Evolutionary conservation across 2,113 vertebrate genomes (phyloP).

Genomic region (Myiozetetes cayanensis): DNA sequence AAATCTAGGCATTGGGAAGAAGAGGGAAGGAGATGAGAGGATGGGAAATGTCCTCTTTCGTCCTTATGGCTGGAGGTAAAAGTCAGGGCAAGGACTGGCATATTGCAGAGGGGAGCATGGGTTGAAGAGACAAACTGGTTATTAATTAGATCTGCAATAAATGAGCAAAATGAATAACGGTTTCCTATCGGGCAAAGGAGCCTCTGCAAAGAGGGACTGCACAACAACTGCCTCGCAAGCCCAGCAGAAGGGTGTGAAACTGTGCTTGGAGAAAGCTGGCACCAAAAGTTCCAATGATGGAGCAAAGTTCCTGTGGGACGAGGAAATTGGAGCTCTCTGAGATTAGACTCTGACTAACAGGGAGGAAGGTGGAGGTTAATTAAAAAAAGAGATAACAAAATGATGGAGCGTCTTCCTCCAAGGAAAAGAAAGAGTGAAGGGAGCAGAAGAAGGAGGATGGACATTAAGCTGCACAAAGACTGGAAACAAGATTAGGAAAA

Average conservation of each 20-base stretch:
- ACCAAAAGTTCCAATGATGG: neutral
- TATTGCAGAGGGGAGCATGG: neutral
- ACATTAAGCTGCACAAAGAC: neutral
- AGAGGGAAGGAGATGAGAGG: neutral
- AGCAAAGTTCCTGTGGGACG: neutral
- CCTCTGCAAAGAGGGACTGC: neutral
- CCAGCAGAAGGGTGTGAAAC: neutral
- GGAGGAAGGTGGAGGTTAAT: neutral
- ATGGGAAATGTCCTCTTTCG: neutral
- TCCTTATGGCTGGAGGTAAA: neutral
- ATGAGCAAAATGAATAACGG: neutral
- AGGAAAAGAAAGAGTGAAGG: neutral
- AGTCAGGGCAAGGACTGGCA: neutral
- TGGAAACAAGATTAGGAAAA: neutral
- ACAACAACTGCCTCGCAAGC: neutral
- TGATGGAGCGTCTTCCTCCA: neutral
- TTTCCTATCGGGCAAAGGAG: neutral
- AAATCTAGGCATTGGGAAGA: neutral
- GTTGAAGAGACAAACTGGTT: neutral
- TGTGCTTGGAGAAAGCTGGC: neutral
- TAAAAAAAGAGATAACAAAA: neutral
- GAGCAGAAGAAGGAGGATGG: neutral
- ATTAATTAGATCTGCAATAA: neutral
- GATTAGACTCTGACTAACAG: neutral
- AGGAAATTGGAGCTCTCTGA: neutral